Base-by-base conservation (phyloP, 2,113 vertebrate genomes). In the Pomatorhinus ruficollis region DNA sequence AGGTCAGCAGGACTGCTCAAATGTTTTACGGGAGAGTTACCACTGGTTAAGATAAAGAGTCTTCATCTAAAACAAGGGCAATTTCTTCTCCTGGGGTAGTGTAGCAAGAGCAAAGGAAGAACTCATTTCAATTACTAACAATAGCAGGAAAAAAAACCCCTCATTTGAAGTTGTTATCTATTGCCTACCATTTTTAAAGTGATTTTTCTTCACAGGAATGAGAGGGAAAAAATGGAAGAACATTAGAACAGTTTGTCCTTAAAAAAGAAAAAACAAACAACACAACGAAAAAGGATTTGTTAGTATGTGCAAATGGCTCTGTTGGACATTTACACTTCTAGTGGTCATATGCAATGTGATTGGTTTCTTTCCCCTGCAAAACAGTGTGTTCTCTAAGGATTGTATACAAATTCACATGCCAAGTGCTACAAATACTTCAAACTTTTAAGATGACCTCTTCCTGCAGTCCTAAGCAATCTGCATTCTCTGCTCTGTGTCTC, bases 401-500 rank as follows among this genome's bases (percentile, higher is more conserved):
- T 88, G 52, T 56, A 30, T 78, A 60, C 49, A 70, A 83, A 4
- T 40, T 39, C 28, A 19, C 1, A 5, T 57, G 44, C 44, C 85
- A 96, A 92, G 35, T 42, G 31, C 79, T 88, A 63, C 76, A 76
- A 90, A 70, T 83, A 86, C n/a, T 88, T 93, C 66, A 71, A 8
- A 40, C 52, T 93, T 93, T 68, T 59, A 74, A 59, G 54, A 53
- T 40, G 70, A 69, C 19, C 10, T 59, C 74, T 89, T 83, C 45
- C 56, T 81, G 37, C 49, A 75, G 28, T 49, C 44, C 47, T 49
- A 68, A 76, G 18, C 40, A 90, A 83, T 52, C 40, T 74, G 69
- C 56, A 64, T 81, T 80, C 44, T 64, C n/a, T 81, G 25, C 35
- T 69, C 66, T 42, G 28, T 42, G 65, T 70, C 42, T 89, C 87